Evolutionary conservation across 2,888 invertebrate genomes (phyloP).

Genomic region (Mesopsocus fuscifrons): DNA sequence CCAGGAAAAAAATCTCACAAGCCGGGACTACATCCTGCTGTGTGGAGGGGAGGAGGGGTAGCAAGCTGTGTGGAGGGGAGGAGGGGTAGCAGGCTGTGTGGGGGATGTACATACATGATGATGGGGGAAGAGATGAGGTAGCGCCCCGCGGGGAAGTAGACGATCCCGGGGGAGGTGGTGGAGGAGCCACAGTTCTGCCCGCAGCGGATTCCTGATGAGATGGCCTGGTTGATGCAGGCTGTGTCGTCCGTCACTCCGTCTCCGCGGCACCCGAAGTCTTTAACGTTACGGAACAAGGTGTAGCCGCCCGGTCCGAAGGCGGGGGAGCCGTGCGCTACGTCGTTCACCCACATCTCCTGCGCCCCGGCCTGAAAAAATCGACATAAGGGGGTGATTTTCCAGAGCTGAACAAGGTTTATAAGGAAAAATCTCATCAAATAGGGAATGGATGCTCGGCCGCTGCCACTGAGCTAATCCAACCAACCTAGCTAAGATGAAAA

Average conservation of each 20-base stretch:
- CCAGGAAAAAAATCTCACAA: too few species aligned
- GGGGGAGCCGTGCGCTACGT: neutral
- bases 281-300: constrained; percentile 4
- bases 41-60: too few species aligned
- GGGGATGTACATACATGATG: neutral
- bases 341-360: neutral
- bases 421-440: too few species aligned
- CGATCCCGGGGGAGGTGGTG: constrained; percentile 1
- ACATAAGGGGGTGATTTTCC: too few species aligned
- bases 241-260: constrained; percentile 7
- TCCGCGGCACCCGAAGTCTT: neutral
- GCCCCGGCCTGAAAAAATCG: neutral
- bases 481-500: too few species aligned
- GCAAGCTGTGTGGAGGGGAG: too few species aligned
- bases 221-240: neutral
- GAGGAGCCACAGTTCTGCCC: neutral
- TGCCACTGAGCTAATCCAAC: too few species aligned
- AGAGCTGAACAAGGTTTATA: too few species aligned
- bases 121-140: constrained; percentile 1
- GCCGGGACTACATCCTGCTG: too few species aligned
- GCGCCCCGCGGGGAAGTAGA: constrained; percentile 1
- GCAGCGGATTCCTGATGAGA: neutral
- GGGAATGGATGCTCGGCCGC: too few species aligned
- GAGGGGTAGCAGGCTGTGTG: too few species aligned
- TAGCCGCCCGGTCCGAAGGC: neutral